Base-by-base conservation (phyloP, 2,888 invertebrate species). In the Strigamia transsilvanica region DNA sequence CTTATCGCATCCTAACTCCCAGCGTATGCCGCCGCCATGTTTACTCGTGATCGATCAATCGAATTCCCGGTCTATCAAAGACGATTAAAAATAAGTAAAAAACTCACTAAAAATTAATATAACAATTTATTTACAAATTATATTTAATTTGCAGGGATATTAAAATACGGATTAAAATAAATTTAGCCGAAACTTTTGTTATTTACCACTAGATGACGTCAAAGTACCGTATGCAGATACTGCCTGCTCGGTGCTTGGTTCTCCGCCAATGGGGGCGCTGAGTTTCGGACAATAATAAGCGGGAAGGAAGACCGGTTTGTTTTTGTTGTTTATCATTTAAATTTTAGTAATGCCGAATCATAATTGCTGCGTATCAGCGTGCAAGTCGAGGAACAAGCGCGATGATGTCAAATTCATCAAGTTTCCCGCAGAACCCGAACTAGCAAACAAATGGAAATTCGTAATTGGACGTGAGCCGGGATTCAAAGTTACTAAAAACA, bases 1-100 rank as follows among this genome's bases (percentile, higher is more conserved):
- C 61, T 66, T 66, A 66, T 66, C 61, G 61, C 61, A 66, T 66
- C 61, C 61, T 66, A 66, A 18, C 61, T 21, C 46, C 61, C 61
- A 66, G 61, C 61, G 61, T 66, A 66, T 66, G 61, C 23, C 23
- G 61, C 61, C 61, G 61, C 61, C 61, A 66, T 66, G 12, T 66
- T 66, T 66, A 66, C 23, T 66, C 61, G 61, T 66, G 61, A 66
- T 66, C 61, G 61, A 66, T 66, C 61, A 21, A 66, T 66, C 13
- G 21, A 66, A 66, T 12, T 23, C 21, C 9, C 9, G 61, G 12
- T 12, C 21, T 18, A 18, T 66, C 21, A 23, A 66, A n/a, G 12
- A 7, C 21, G 23, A 66, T 66, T 66, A 66, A 23, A 23, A 66
- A 66, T 66, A 21, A 51, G 18, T 15, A 6, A 18, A 51, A 27